These are phyloP conservation scores for Aphidius colemani DNA, from an alignment of 2,888 invertebrate genomes.

Conservation along the genomic window DNA sequence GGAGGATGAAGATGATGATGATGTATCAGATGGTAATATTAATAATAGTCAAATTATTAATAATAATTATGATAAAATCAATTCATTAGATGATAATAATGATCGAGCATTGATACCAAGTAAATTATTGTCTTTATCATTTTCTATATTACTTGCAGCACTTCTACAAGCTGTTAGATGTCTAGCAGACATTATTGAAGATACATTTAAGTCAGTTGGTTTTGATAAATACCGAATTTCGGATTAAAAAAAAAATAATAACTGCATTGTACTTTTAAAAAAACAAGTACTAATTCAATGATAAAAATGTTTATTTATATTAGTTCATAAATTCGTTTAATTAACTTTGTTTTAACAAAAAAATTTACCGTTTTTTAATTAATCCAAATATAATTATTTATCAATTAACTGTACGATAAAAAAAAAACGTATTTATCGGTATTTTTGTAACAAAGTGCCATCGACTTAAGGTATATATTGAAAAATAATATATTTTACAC, in stretches of 20 bases:
- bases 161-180: slow-evolving; percentile 68
- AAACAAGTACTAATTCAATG: no score
- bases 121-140: slow-evolving; percentile 65
- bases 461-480: neutral
- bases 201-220: slow-evolving; percentile 57
- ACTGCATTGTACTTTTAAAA: no score
- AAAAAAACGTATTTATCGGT: no score
- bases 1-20: neutral
- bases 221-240: slow-evolving; percentile 44
- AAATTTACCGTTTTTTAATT: no score
- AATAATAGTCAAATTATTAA: slow-evolving; percentile 6
- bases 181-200: slow-evolving; percentile 68
- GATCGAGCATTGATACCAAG: slow-evolving; percentile 57
- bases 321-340: no score
- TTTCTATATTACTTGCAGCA: slow-evolving; percentile 67
- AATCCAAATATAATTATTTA: no score
- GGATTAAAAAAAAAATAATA: slow-evolving; percentile 29
- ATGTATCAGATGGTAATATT: slow-evolving; percentile 2
- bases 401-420: no score
- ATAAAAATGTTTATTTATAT: no score
- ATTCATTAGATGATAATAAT: slow-evolving; percentile 21
- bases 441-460: neutral
- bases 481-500: slow-evolving; percentile 32
- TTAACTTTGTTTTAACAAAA: no score
- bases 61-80: neutral